These are phyloP conservation scores for Megaleporinus macrocephalus DNA, from an alignment of 2,113 vertebrate species.

Conservation along the genomic window DNA sequence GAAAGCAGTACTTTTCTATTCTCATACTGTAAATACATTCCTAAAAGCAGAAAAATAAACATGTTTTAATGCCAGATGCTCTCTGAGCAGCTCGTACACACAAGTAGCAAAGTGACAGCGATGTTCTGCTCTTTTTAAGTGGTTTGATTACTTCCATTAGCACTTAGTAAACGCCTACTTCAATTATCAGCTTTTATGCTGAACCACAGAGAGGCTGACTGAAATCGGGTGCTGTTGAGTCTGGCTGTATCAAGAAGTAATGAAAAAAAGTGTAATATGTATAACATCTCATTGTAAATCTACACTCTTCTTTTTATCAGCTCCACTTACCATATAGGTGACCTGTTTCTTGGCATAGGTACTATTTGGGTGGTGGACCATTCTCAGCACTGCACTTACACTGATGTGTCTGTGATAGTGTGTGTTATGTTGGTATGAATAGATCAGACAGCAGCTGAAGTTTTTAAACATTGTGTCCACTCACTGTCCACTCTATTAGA, in stretches of 20 bases:
- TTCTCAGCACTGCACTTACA: too few species aligned
- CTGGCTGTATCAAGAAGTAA: background rate
- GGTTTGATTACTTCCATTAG: background rate
- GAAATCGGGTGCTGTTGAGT: background rate
- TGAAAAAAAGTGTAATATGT: background rate
- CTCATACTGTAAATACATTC: background rate
- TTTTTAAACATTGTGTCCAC: too few species aligned
- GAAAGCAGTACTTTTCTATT: too few species aligned
- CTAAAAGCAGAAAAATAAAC: background rate
- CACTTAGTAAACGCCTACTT: background rate
- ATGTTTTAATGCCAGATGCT: background rate
- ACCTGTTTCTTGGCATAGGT: too few species aligned
- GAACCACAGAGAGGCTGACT: background rate
- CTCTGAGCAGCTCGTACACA: background rate
- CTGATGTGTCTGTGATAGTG: too few species aligned
- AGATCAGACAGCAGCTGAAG: too few species aligned
- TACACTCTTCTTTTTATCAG: too few species aligned
- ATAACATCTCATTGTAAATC: too few species aligned
- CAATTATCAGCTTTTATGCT: background rate
- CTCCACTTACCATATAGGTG: too few species aligned
- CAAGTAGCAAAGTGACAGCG: background rate
- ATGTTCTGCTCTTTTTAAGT: background rate
- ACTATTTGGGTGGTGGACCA: too few species aligned
- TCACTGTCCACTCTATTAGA: too few species aligned
- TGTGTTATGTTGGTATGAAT: too few species aligned